Evolutionary conservation across 2,797 vertebrate genomes (phyloP).

Genomic region (Catostomus latipinnis): DNA sequence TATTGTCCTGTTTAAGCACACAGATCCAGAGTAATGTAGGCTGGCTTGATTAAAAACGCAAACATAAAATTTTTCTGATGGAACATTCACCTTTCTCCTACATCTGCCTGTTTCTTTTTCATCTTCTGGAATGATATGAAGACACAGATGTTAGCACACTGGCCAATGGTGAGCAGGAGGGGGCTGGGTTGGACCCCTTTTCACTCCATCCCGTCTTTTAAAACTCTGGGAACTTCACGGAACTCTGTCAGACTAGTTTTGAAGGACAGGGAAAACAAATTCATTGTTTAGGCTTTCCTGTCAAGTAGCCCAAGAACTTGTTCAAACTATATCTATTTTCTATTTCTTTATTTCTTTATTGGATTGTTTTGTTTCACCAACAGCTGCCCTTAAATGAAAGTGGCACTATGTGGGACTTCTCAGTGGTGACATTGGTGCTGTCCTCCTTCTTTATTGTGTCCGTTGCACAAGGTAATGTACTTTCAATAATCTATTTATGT

Average conservation of each 20-base stretch:
- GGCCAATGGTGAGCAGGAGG: conserved; percentile 80
- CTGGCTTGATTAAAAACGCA: conserved; percentile 30
- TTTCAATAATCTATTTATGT: conserved; percentile 16
- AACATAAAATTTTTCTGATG: conserved; percentile 21
- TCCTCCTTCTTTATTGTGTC: conserved; percentile 67
- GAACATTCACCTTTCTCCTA: conserved; percentile 39
- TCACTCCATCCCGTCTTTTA: conserved; percentile 76
- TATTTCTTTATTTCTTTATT: background rate
- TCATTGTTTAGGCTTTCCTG: conserved; percentile 33
- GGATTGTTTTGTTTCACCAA: conserved; percentile 20
- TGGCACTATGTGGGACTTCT: conserved; percentile 76
- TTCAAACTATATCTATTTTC: background rate
- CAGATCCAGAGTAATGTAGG: background rate
- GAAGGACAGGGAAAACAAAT: conserved; percentile 49
- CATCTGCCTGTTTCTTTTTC: conserved; percentile 50
- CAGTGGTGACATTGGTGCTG: conserved; percentile 70
- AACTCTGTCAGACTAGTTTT: conserved; percentile 66
- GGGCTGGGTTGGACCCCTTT: conserved; percentile 78
- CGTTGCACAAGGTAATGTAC: conserved; percentile 76
- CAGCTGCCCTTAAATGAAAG: conserved; percentile 11
- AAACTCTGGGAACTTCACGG: conserved; percentile 73
- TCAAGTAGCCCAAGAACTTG: conserved; percentile 32
- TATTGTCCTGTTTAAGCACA: background rate
- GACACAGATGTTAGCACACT: conserved; percentile 75
- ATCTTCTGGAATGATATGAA: conserved; percentile 71